Base-by-base conservation (phyloP, 2,113 vertebrate species). In the Hypanus sabinus region DNA sequence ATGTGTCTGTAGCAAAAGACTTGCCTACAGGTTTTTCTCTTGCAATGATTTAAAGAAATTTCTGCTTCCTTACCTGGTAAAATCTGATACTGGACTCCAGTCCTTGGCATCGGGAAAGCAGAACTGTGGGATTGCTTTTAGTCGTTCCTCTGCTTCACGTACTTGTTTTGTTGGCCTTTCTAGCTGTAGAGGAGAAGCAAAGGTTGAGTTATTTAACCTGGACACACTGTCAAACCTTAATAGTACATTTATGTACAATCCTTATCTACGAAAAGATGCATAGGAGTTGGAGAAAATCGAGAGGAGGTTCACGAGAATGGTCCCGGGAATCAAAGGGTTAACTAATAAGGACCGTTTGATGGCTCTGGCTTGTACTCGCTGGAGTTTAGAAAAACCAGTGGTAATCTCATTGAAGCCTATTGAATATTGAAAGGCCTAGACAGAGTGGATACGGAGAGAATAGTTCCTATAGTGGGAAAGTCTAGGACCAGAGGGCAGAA, bases 41-140 rank as follows among this genome's bases (percentile, higher is more conserved):
- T 88, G 60, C 33, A 20, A 16, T 90, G 57, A n/a, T 46, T 9
- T 46, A 46, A 24, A 24, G 71, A 30, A 20, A 62, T 30, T 14
- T 77, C 76, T 46, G 36, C 70, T 93, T 46, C 38, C 30, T 94
- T 96, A 99, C 99, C 99, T 99, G 97, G 94, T 97, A 94, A 98
- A 99, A 46, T 99, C 98, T 0, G 98, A 97, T 85, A 99, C 98
- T 0, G 98, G 98, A 94, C 96, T 97, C 99, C 99, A 99, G 96
- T 99, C 99, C 96, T 98, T 99, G 95, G 98, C 98, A 95, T 99
- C 99, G n/a, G 99, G 99, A 95, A 99, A 99, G 96, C 99, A 99
- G 96, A 99, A 99, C 96, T 99, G 99, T 10, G 99, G 99, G 94
- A 99, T 99, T 36, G 99, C 99, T 96, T 99, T 99, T 94, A 99